These are phyloP conservation scores for Marasmarcha lunaedactyla DNA, from an alignment of 2,888 invertebrate species.

Conservation along the genomic window DNA sequence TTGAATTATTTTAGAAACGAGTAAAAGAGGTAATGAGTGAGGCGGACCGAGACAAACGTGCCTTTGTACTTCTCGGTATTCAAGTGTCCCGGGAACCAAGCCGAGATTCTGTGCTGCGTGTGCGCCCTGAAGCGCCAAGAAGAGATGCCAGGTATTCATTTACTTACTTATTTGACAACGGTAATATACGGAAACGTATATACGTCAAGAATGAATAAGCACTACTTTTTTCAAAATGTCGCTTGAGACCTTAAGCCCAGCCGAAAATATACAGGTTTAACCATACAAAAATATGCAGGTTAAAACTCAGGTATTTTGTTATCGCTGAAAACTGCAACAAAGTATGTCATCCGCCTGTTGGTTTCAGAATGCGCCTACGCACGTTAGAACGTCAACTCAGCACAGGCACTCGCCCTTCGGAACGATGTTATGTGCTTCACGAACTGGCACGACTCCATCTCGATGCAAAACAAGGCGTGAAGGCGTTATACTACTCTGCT, in stretches of 20 bases:
- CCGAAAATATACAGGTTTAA: too few species aligned
- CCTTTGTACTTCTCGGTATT: constrained; percentile 52
- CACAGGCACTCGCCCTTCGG: constrained; percentile 33
- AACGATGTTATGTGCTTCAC: constrained; percentile 51
- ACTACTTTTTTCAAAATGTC: too few species aligned
- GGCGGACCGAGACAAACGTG: constrained; percentile 49
- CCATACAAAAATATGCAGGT: too few species aligned
- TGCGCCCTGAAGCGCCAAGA: constrained; percentile 42
- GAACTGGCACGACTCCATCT: constrained; percentile 45
- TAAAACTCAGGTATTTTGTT: too few species aligned
- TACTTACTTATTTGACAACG: constrained; percentile 3
- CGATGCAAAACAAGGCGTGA: constrained; percentile 41
- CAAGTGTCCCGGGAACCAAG: constrained; percentile 51
- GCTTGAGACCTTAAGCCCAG: too few species aligned
- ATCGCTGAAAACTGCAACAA: too few species aligned
- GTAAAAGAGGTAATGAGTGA: constrained; percentile 44
- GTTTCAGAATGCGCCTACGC: constrained; percentile 36
- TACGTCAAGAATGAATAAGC: too few species aligned
- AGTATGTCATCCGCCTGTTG: too few species aligned
- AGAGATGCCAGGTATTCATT: constrained; percentile 41
- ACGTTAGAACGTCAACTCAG: constrained; percentile 36
- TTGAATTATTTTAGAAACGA: constrained; percentile 33
- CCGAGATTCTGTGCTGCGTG: constrained; percentile 46
- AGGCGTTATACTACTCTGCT: constrained; percentile 40
- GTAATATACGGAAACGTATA: too few species aligned